Conservation (phyloP, 2,797 vertebrate species). For the Neostethus bicornis region DNA sequence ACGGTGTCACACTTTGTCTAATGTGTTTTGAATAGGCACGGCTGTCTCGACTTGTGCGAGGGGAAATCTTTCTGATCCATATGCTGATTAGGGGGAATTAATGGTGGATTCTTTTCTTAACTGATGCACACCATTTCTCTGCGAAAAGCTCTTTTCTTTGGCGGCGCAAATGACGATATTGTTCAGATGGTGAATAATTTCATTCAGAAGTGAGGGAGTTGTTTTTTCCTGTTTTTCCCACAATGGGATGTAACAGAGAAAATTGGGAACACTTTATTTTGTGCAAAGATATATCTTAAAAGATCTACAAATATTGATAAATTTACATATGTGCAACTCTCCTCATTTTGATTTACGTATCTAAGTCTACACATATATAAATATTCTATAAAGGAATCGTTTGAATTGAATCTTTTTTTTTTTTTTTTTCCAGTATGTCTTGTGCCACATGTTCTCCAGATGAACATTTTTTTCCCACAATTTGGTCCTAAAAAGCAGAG, state of each 20-base stretch:
- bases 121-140: constrained; percentile 29
- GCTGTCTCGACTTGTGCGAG: constrained; percentile 68
- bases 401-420: background rate
- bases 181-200: constrained; percentile 3
- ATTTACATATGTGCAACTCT: no score
- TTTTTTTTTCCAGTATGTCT: background rate
- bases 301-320: no score
- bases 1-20: constrained; percentile 77
- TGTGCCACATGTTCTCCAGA: constrained; percentile 30
- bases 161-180: background rate
- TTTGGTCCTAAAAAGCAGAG: constrained; percentile 33
- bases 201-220: background rate
- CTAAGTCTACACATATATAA: constrained; percentile 1
- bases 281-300: background rate
- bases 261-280: background rate
- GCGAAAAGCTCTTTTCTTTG: constrained; percentile 11
- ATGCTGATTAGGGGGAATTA: constrained; percentile 72
- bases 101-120: constrained; percentile 53
- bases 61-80: constrained; percentile 71
- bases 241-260: background rate
- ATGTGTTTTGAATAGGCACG: constrained; percentile 77
- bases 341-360: no score
- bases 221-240: constrained; percentile 13
- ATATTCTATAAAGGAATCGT: background rate
- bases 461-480: constrained; percentile 16